These are phyloP conservation scores for Gymnorhina tibicen DNA, from an alignment of 2,113 vertebrate species.

Conservation along the genomic window DNA sequence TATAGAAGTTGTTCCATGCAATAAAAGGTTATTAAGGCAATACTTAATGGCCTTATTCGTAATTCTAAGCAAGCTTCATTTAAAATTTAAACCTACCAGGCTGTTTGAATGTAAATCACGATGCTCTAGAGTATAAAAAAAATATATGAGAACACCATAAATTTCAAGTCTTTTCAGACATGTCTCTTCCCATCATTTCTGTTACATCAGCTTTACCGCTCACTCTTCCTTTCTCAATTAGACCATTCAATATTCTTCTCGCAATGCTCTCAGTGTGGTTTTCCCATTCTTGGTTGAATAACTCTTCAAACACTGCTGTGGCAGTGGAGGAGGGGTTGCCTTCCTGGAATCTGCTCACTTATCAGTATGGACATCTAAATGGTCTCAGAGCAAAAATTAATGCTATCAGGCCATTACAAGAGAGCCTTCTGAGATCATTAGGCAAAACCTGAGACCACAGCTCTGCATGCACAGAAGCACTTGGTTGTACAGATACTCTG, in stretches of 20 bases:
- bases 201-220: neutral
- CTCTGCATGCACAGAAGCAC: neutral
- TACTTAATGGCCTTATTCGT: constrained; percentile 15
- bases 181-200: constrained; percentile 18
- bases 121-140: neutral
- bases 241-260: neutral
- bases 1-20: constrained; percentile 8
- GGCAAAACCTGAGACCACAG: neutral
- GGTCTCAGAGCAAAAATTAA: neutral
- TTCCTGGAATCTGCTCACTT: constrained; percentile 29
- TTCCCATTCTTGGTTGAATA: neutral
- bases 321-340: neutral
- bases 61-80: constrained; percentile 7
- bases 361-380: neutral
- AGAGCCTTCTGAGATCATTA: neutral
- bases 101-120: neutral
- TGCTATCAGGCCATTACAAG: neutral
- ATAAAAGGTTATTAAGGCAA: constrained; percentile 1
- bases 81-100: constrained; percentile 31
- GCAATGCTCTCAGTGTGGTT: neutral
- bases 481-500: neutral
- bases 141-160: neutral
- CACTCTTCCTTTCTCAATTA: neutral
- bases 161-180: constrained; percentile 1
- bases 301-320: neutral